Evolutionary conservation across 1,140 invertebrate genomes (phyloP), one percentile per base, ranked within the genome.

Genomic region (Drosophila equinoxialis): DNA sequence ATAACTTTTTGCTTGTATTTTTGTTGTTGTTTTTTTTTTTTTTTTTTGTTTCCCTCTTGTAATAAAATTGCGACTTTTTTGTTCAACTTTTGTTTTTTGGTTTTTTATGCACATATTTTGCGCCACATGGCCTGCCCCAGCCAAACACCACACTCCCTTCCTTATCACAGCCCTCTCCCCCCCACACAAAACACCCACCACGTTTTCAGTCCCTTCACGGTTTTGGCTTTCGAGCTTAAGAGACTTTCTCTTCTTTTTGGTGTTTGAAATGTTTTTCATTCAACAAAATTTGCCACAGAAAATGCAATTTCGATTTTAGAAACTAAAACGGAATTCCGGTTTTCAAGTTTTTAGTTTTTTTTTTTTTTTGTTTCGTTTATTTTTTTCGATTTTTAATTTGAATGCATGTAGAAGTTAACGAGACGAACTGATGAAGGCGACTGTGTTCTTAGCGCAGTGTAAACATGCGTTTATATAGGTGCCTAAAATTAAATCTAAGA

Each of bases 381-480:
- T 37, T 59, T 37, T 54, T 54, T 57, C 30, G 30, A 30, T 35
- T 57, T 57, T 57, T 33, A 13, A 7, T 57, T 57, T 3, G 6
- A 41, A 64, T 23, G 20, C 54, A 76, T 65, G 45, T 68, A 76
- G 69, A 58, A 75, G 65, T 83, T 75, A 57, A 81, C 76, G 67
- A 55, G 60, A 60, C 58, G 86, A 72, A 55, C 69, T 69, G 68
- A 85, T 54, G 74, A 77, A 72, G 55, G 77, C 86, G 74, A 90
- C 86, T 90, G 86, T 77, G 65, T 75, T 74, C 82, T 71, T 59
- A 58, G 66, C 72, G 74, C 79, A 75, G 74, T 83, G 80, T 79
- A 90, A 90, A 90, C 87, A 90, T 55, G 81, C 65, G 74, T 81
- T 90, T 90, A 90, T 90, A 90, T 90, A 90, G 79, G 77, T 78